Evolutionary conservation across 2,888 invertebrate genomes (phyloP).

Genomic region (Bimastos eiseni): DNA sequence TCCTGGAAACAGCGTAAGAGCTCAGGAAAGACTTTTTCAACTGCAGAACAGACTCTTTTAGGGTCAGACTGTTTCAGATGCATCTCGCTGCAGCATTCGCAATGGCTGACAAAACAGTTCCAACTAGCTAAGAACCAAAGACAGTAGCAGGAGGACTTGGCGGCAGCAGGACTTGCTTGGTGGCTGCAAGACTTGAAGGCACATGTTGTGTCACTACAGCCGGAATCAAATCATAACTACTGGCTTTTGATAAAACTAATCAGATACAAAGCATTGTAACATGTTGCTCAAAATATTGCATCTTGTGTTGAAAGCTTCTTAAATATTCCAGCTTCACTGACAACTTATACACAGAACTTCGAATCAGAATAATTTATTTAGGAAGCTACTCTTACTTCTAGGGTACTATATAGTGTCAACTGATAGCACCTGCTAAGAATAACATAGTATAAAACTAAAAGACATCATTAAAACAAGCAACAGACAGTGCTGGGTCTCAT

Average conservation of each 20-base stretch:
- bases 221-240: not conserved
- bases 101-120: not conserved
- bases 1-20: not conserved
- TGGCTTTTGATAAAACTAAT: not conserved
- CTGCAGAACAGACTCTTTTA: not conserved
- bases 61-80: not conserved
- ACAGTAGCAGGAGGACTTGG: not conserved
- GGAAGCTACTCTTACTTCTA: no score
- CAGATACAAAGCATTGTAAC: not conserved
- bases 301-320: not conserved
- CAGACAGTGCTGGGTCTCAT: no score
- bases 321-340: not conserved
- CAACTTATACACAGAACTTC: not conserved
- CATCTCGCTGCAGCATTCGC: not conserved
- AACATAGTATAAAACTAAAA: no score
- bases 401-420: no score
- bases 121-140: not conserved
- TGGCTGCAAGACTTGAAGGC: not conserved
- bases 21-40: no score
- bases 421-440: no score
- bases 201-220: not conserved
- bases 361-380: no score
- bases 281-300: not conserved
- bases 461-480: no score
- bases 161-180: no score